A percentile compares a stretch with the other conserved stretches of the same genome.
Conservation (phyloP, 2,888 invertebrate species). For the Ophonus ardosiacus region DNA sequence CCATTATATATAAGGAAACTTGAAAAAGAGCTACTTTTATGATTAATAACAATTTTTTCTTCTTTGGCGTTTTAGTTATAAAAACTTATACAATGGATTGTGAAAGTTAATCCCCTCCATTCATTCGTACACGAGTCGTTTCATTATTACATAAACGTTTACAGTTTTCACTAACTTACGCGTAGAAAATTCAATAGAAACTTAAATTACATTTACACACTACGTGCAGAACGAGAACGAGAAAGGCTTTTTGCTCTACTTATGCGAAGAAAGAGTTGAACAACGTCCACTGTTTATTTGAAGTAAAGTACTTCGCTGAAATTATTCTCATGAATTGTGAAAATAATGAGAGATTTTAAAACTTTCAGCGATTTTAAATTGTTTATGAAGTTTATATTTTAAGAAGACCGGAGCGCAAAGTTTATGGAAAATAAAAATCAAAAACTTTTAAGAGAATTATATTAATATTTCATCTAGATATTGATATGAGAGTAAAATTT, state of each 20-base stretch:
- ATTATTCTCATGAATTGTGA: constrained; percentile 39
- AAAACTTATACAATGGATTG: background rate
- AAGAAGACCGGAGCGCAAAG: background rate
- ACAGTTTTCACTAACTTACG: constrained; percentile 6
- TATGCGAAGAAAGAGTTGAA: constrained; percentile 15
- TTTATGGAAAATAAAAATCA: background rate
- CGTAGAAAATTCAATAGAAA: constrained; percentile 43
- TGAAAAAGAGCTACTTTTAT: background rate
- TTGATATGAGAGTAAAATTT: too few species aligned
- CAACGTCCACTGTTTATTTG: constrained; percentile 32
- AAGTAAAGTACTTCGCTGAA: constrained; percentile 26
- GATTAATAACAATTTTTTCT: constrained; percentile 1
- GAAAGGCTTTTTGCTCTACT: constrained; percentile 6
- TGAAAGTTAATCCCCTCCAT: background rate
- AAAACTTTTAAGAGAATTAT: too few species aligned
- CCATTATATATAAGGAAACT: background rate
- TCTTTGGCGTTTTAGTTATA: background rate
- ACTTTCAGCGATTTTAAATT: constrained; percentile 36
- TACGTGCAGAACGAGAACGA: background rate
- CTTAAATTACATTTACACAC: constrained; percentile 42
- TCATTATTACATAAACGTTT: constrained; percentile 43
- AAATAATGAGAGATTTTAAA: constrained; percentile 46
- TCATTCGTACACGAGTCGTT: constrained; percentile 28
- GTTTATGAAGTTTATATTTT: constrained; percentile 33
- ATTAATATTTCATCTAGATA: too few species aligned